Conservation (phyloP, 2,888 invertebrate genomes). For the Xylocampa areola region DNA sequence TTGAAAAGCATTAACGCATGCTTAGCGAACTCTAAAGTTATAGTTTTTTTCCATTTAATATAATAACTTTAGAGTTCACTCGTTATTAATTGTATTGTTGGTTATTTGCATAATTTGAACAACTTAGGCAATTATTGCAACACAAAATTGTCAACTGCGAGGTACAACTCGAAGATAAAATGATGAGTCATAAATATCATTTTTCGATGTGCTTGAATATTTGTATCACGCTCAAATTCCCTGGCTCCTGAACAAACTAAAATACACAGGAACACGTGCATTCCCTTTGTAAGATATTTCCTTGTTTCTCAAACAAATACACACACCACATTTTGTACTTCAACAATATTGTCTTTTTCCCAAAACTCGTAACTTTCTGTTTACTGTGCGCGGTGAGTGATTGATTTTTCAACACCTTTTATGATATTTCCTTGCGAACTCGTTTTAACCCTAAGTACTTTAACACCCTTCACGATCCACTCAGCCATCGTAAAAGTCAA, state of each 20-base stretch:
- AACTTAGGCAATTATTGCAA: no score
- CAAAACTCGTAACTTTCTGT: slow-evolving; percentile 41
- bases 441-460: slow-evolving; percentile 14
- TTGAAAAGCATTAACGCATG: no score
- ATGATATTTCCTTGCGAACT: slow-evolving; percentile 10
- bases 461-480: slow-evolving; percentile 21
- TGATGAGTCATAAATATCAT: no score
- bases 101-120: no score
- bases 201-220: no score
- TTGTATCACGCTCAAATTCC: neutral
- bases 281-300: slow-evolving; percentile 59
- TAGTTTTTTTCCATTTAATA: no score
- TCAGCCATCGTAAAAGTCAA: slow-evolving; percentile 24
- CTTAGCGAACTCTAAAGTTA: no score
- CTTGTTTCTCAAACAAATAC: slow-evolving; percentile 34
- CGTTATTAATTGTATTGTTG: no score
- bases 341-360: slow-evolving; percentile 38
- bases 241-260: neutral
- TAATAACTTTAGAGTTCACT: no score
- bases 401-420: slow-evolving; percentile 41
- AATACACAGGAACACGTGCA: slow-evolving; percentile 5
- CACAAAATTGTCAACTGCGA: no score
- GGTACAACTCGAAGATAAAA: no score
- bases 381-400: slow-evolving; percentile 50
- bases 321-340: slow-evolving; percentile 10